Percentiles rank a stretch among this genome's conserved stretches.
Evolutionary conservation across 2,888 invertebrate genomes (phyloP).

Genomic region (Thysanoteuthis rhombus): DNA sequence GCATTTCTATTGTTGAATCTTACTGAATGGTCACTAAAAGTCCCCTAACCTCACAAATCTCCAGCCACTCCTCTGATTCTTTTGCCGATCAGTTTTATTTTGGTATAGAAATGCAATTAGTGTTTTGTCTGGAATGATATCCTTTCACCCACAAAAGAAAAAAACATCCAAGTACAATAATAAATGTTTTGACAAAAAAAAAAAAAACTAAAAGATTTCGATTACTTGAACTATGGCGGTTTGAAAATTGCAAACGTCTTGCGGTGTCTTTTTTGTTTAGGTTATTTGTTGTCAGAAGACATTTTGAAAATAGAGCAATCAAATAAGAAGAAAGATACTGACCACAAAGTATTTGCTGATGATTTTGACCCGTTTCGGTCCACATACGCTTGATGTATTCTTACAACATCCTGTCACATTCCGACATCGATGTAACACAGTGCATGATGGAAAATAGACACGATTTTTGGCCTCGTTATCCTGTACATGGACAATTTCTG

Average conservation of each 20-base stretch:
- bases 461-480: constrained; percentile 79
- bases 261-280: not conserved
- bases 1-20: too few species aligned
- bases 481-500: constrained; percentile 78
- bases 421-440: constrained; percentile 85
- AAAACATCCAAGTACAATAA: too few species aligned
- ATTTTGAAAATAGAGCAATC: not conserved
- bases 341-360: constrained; percentile 84
- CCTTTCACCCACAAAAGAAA: too few species aligned
- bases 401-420: constrained; percentile 89
- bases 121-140: too few species aligned
- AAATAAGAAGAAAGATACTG: constrained; percentile 70
- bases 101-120: too few species aligned
- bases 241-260: not conserved
- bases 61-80: too few species aligned
- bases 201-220: not conserved
- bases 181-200: too few species aligned
- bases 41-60: too few species aligned
- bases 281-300: not conserved
- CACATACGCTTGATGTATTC: constrained; percentile 77
- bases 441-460: constrained; percentile 85
- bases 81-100: too few species aligned
- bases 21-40: too few species aligned
- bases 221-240: not conserved
- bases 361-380: constrained; percentile 78